Percentiles rank a stretch among this genome's conserved stretches.
Evolutionary conservation across 2,113 vertebrate species (phyloP).

Genomic region (Abramis brama): DNA sequence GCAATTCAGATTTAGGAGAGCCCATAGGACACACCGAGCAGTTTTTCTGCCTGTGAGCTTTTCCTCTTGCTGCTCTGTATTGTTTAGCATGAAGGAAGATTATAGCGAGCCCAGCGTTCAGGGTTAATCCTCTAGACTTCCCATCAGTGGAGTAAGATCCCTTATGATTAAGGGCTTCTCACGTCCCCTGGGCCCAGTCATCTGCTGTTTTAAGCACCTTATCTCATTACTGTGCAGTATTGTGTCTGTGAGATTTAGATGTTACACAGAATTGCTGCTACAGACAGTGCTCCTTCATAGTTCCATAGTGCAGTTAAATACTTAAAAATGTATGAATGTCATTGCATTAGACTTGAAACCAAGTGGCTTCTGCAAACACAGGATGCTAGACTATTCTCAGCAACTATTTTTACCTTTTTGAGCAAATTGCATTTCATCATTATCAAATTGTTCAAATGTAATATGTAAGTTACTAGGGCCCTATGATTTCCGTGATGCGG

Average conservation of each 20-base stretch:
- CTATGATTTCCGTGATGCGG: too few species aligned
- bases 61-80: neutral
- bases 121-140: constrained; percentile 16
- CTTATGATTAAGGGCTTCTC: constrained; percentile 20
- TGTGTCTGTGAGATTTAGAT: neutral
- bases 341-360: neutral
- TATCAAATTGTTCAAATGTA: too few species aligned
- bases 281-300: neutral
- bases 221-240: constrained; percentile 28
- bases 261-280: neutral
- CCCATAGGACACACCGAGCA: neutral
- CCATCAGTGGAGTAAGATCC: constrained; percentile 28
- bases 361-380: neutral
- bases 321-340: constrained; percentile 1
- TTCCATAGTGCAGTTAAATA: constrained; percentile 2
- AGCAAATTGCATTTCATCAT: neutral
- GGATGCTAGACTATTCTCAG: neutral
- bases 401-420: neutral
- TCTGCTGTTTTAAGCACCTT: constrained; percentile 23
- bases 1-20: neutral
- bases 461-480: too few species aligned
- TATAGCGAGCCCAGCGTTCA: neutral
- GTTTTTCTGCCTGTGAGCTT: neutral
- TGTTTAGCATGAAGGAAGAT: constrained; percentile 2
- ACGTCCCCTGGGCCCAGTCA: constrained; percentile 23